phyloP scores from a whole-genome alignment of 2,888 invertebrate species.

The Oconnorella tubifera region DNA sequence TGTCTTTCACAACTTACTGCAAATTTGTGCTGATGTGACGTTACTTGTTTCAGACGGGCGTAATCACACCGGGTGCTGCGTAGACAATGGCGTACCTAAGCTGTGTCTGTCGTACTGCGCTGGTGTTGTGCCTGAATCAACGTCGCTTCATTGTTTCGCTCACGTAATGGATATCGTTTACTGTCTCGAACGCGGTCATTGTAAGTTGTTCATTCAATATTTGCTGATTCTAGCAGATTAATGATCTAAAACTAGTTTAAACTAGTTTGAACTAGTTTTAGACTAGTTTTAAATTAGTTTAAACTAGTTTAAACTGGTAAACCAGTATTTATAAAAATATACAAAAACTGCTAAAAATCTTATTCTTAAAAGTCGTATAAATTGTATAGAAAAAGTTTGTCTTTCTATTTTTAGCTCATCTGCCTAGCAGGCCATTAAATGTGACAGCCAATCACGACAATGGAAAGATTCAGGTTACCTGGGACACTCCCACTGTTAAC shows the following conservation, averaged over 20 bases:
- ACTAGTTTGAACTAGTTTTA: no score
- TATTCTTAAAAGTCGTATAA: no score
- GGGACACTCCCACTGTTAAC: constrained; percentile 3
- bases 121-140: background rate
- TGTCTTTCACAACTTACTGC: no score
- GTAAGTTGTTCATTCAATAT: background rate
- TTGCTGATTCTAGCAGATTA: no score
- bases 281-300: no score
- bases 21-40: background rate
- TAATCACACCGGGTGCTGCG: constrained; percentile 12
- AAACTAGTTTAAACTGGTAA: no score
- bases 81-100: background rate
- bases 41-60: constrained; percentile 12
- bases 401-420: background rate
- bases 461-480: background rate
- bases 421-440: constrained; percentile 13
- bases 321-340: background rate
- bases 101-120: constrained; percentile 2
- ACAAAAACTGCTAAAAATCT: no score
- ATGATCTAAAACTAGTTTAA: no score
- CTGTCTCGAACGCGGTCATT: constrained; percentile 9
- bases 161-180: constrained; percentile 1
- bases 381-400: no score
- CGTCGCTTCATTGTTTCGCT: constrained; percentile 1
- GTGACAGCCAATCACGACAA: background rate